These are phyloP conservation scores for Alfaro cultratus DNA, from an alignment of 2,797 vertebrate genomes.

Conservation along the genomic window DNA sequence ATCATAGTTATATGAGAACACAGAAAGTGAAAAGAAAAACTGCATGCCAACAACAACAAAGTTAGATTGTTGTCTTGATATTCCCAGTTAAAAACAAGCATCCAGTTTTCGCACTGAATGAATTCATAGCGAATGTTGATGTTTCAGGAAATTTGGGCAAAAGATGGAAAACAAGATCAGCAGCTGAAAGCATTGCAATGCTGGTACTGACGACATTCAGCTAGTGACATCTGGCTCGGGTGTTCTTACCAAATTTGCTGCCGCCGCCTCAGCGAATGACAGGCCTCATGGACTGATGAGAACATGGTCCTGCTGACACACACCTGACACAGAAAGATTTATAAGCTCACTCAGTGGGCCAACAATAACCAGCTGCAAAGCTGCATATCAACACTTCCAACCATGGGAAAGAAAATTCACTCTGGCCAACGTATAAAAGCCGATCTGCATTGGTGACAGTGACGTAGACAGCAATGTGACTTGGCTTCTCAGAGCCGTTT, in stretches of 20 bases:
- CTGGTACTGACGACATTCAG: background rate
- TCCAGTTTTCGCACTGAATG: background rate
- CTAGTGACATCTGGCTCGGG: background rate
- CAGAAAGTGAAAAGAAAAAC: background rate
- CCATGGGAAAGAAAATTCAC: background rate
- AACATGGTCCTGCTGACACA: conserved; percentile 94
- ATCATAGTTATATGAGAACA: background rate
- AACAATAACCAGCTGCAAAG: background rate
- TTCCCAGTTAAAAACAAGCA: background rate
- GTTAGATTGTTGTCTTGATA: background rate
- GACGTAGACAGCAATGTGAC: background rate
- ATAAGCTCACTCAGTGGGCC: background rate
- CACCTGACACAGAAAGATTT: conserved; percentile 76
- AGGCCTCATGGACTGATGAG: conserved; percentile 93
- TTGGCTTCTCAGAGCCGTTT: background rate
- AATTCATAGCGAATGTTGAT: background rate
- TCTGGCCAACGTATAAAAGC: conserved; percentile 14
- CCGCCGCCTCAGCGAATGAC: conserved; percentile 94
- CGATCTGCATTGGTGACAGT: background rate
- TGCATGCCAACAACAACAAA: background rate
- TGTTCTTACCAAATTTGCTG: conserved; percentile 90
- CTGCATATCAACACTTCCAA: background rate
- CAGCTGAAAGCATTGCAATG: background rate
- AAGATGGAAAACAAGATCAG: too few relatives aligned
- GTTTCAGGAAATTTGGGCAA: too few relatives aligned